These are phyloP conservation scores for Trematomus loennbergii DNA, from an alignment of 2,113 vertebrate genomes.

Conservation along the genomic window DNA sequence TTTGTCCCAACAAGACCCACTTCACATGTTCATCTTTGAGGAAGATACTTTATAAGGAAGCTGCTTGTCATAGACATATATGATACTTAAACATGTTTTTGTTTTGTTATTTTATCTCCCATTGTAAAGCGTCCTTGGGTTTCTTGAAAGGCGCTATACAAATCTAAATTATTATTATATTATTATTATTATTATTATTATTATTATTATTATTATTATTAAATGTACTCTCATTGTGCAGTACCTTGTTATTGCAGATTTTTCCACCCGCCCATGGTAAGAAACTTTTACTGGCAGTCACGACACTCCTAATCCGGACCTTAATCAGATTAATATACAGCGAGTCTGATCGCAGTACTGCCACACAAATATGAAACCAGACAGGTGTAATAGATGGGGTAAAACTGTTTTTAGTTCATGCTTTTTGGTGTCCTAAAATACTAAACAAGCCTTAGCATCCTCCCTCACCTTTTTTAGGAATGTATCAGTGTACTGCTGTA, in stretches of 20 bases:
- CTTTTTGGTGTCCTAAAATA: not conserved
- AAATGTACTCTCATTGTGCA: not conserved
- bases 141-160: too few relatives aligned
- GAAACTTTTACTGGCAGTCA: constrained; percentile 10
- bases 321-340: constrained; percentile 35
- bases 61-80: too few relatives aligned
- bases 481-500: not conserved
- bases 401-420: not conserved
- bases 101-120: too few relatives aligned
- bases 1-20: not conserved
- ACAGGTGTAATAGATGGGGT: not conserved
- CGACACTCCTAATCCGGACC: constrained; percentile 8
- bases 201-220: too few relatives aligned
- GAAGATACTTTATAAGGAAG: not conserved
- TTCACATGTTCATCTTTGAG: not conserved
- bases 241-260: constrained; percentile 10
- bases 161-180: too few relatives aligned
- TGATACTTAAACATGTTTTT: too few relatives aligned
- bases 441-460: not conserved
- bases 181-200: too few relatives aligned
- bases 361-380: not conserved
- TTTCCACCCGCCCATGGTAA: not conserved
- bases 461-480: not conserved
- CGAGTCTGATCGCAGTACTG: constrained; percentile 18
- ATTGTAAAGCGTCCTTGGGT: too few relatives aligned